phyloP scores from a whole-genome alignment of 2,113 vertebrate genomes.

The Amphiprion ocellaris region DNA sequence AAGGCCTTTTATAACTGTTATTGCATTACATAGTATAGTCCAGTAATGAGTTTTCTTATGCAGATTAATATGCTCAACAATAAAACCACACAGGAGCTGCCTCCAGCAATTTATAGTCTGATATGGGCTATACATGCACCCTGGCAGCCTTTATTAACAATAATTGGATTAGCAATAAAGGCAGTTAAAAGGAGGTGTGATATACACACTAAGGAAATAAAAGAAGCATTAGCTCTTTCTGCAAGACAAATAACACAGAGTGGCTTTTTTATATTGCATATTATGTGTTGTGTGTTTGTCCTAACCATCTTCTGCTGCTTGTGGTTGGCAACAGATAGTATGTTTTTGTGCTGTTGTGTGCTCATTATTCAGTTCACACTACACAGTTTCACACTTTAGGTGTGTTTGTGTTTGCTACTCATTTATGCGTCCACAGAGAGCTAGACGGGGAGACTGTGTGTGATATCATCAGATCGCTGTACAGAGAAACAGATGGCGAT shows the following conservation, averaged over 20 bases:
- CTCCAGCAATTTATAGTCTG: constrained; percentile 3
- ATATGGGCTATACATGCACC: constrained; percentile 8
- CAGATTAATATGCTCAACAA: constrained; percentile 47
- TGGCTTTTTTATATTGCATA: not conserved
- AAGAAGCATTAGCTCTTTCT: constrained; percentile 9
- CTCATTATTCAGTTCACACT: constrained; percentile 26
- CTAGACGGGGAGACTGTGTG: not conserved
- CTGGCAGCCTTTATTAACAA: not conserved
- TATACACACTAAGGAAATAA: constrained; percentile 5
- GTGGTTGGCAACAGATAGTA: not conserved
- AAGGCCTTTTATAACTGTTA: constrained; percentile 32
- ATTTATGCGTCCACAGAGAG: constrained; percentile 30
- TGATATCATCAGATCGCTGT: constrained; percentile 54
- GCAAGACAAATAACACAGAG: not conserved
- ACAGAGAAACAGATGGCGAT: constrained; percentile 72
- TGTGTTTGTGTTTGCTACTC: constrained; percentile 22
- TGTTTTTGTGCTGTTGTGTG: constrained; percentile 3
- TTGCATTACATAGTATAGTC: not conserved
- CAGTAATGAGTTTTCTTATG: constrained; percentile 55
- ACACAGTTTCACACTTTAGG: constrained; percentile 13
- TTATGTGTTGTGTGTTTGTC: not conserved
- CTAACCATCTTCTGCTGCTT: constrained; percentile 9
- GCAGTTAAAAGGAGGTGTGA: not conserved
- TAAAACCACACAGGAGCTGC: constrained; percentile 29
- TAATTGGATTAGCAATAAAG: constrained; percentile 21